Conservation (phyloP, 2,113 vertebrate genomes). For the Rhea pennata region DNA sequence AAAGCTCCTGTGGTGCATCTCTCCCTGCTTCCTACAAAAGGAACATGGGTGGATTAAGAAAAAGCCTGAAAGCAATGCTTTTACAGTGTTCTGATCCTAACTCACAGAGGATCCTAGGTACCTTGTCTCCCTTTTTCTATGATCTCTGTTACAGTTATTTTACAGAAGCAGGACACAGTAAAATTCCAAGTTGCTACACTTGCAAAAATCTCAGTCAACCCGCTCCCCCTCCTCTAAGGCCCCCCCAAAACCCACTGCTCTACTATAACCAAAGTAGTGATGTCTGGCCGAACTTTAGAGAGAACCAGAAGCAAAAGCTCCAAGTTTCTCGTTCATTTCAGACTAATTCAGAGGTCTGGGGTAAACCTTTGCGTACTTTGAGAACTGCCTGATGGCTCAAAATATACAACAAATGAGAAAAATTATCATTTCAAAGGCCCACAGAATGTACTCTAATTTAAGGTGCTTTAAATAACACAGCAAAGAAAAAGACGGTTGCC, state of each 20-base stretch:
- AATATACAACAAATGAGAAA: background rate
- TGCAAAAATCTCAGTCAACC: background rate
- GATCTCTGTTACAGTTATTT: background rate
- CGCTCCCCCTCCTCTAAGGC: too few relatives aligned
- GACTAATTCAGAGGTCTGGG: background rate
- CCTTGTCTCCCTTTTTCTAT: background rate
- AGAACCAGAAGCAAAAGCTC: background rate
- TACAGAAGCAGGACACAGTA: background rate
- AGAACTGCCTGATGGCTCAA: background rate
- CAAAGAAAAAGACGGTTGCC: too few relatives aligned
- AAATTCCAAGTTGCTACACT: background rate
- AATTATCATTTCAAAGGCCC: background rate
- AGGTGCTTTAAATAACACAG: background rate
- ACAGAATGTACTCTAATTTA: background rate
- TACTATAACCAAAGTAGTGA: background rate
- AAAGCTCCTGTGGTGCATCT: background rate
- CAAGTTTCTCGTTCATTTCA: rapidly evolving
- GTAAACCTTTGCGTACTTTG: background rate
- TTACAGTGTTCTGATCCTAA: background rate
- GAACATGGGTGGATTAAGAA: background rate
- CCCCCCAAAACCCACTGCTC: too few relatives aligned
- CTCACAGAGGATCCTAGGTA: background rate
- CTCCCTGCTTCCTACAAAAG: background rate
- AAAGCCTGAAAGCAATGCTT: background rate
- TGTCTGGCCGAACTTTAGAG: background rate